Conservation (phyloP, 2,797 vertebrate genomes). For the Perodicticus potto region DNA sequence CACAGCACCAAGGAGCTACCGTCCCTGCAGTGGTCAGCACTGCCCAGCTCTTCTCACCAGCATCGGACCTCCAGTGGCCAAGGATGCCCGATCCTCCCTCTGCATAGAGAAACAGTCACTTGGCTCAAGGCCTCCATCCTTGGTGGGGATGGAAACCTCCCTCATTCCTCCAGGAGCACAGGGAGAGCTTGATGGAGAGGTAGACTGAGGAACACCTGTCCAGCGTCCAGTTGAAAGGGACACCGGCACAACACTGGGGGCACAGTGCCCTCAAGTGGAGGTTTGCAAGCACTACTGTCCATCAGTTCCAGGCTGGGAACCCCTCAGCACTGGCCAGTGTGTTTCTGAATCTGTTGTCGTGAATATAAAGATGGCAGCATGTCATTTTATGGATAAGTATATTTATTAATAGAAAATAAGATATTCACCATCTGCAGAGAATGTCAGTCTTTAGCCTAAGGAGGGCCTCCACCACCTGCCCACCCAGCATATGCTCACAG, state of each 20-base stretch:
- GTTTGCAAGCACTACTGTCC: not conserved
- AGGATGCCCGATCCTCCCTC: accelerated
- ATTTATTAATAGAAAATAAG: not conserved
- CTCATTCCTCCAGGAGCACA: accelerated
- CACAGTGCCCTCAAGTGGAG: slow-evolving; percentile 53
- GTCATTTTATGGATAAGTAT: too few relatives aligned
- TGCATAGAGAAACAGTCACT: not conserved
- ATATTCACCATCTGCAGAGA: not conserved
- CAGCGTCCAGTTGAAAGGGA: not conserved
- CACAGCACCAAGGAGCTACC: accelerated
- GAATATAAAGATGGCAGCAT: accelerated
- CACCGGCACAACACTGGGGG: not conserved
- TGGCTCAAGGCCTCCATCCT: too few relatives aligned
- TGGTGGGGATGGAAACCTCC: not conserved
- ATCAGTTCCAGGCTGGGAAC: accelerated
- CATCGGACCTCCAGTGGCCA: accelerated
- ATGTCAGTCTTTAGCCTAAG: not conserved
- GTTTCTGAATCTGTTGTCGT: accelerated
- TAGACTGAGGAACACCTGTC: not conserved
- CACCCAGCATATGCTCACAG: not conserved
- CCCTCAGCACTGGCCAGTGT: accelerated
- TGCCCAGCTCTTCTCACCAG: not conserved
- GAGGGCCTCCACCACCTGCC: accelerated
- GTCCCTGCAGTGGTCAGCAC: not conserved
- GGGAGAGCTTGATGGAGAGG: not conserved